Evolutionary conservation across 2,888 invertebrate species (phyloP).

Genomic region (Plebejus melissa): DNA sequence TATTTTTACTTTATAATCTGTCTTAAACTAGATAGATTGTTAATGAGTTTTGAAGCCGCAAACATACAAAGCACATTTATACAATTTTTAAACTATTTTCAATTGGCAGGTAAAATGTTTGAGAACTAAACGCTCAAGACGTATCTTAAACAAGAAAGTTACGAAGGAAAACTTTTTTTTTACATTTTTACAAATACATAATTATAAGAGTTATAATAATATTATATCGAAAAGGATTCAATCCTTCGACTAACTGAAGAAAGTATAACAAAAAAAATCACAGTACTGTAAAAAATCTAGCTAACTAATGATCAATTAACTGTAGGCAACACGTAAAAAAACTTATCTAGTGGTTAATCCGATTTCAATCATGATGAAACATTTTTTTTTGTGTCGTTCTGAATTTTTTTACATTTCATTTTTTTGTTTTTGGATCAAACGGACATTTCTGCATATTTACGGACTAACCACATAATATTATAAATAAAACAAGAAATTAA

Average conservation of each 20-base stretch:
- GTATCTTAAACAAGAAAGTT: not conserved
- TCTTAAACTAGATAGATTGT: slow-evolving; percentile 22
- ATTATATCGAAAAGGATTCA: slow-evolving; percentile 46
- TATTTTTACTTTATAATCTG: not conserved
- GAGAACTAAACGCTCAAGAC: not conserved
- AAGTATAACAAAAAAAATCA: slow-evolving; percentile 64
- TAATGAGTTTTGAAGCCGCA: slow-evolving; percentile 43
- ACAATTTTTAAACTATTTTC: slow-evolving; percentile 43
- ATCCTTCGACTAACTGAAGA: slow-evolving; percentile 61
- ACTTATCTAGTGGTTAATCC: slow-evolving; percentile 59
- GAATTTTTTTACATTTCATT: slow-evolving; percentile 24
- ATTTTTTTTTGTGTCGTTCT: slow-evolving; percentile 22
- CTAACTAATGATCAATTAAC: slow-evolving; percentile 36
- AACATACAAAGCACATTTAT: slow-evolving; percentile 51
- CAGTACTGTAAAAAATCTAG: slow-evolving; percentile 59
- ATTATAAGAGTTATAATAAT: not conserved
- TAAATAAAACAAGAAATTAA: not conserved
- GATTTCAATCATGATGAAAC: slow-evolving; percentile 41
- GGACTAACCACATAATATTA: not conserved
- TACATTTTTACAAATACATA: slow-evolving; percentile 20
- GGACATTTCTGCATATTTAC: not conserved
- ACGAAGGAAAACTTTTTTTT: slow-evolving; percentile 28
- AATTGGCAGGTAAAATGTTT: slow-evolving; percentile 4
- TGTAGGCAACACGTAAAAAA: slow-evolving; percentile 49
- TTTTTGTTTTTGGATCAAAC: not conserved